phyloP scores from a whole-genome alignment of 2,113 vertebrate species.

The Otocyon megalotis region DNA sequence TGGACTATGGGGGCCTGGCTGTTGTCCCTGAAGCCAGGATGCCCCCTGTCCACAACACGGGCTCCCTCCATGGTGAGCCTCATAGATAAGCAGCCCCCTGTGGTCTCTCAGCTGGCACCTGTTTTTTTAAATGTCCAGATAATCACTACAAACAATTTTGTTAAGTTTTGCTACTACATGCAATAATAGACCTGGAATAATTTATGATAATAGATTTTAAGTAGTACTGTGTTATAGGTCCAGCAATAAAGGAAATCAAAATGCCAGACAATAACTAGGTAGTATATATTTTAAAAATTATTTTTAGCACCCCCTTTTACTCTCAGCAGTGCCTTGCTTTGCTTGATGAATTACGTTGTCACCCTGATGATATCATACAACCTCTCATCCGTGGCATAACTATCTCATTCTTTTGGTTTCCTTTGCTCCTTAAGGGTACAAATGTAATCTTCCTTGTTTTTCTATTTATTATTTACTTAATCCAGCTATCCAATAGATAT shows the following conservation, averaged over 20 bases:
- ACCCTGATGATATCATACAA: fast-evolving
- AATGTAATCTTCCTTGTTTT: background rate
- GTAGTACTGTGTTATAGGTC: background rate
- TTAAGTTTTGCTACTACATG: background rate
- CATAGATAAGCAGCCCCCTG: too few relatives aligned
- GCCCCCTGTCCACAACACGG: background rate
- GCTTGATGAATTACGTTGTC: fast-evolving
- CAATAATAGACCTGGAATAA: background rate
- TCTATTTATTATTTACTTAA: background rate
- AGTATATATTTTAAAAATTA: background rate
- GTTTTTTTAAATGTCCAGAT: background rate
- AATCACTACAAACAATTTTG: background rate
- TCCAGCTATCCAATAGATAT: background rate
- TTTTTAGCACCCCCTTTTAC: background rate
- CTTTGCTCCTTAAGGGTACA: background rate
- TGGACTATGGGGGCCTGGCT: fast-evolving
- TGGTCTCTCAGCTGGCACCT: background rate
- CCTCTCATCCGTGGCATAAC: fast-evolving
- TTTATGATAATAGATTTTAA: background rate
- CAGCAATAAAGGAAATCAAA: background rate
- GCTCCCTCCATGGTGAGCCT: fast-evolving
- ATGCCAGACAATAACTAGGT: background rate
- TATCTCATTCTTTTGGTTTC: background rate
- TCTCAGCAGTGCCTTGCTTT: background rate
- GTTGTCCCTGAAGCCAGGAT: too few relatives aligned